Evolutionary conservation across 2,888 invertebrate genomes (phyloP).

Genomic region (Eupeodes luniger): DNA sequence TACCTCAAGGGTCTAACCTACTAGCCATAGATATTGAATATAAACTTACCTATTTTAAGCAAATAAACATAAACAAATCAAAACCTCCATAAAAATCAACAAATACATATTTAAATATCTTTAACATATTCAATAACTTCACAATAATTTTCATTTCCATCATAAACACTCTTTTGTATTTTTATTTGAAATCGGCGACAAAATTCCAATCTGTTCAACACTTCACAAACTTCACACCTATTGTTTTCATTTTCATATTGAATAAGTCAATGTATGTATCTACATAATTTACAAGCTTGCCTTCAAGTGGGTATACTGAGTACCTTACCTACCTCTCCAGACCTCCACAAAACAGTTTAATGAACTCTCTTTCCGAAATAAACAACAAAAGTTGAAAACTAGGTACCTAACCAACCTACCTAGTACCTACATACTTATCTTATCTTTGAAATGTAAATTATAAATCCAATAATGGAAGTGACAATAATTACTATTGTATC

Average conservation of each 20-base stretch:
- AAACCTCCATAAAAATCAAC: no score
- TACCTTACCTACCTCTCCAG: neutral
- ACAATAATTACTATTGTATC: conserved; percentile 3
- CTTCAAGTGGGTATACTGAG: neutral
- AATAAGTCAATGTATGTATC: neutral
- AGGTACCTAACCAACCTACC: neutral
- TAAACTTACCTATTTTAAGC: no score
- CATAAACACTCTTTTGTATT: neutral
- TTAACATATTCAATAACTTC: neutral
- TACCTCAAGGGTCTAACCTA: no score
- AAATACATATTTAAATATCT: no score
- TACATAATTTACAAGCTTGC: neutral
- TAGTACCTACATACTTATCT: neutral
- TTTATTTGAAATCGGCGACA: neutral
- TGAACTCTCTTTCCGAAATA: conserved; percentile 1
- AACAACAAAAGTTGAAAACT: neutral
- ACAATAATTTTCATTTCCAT: neutral
- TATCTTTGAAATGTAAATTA: conserved; percentile 34
- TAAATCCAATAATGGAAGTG: conserved; percentile 45
- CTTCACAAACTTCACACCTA: conserved; percentile 6
- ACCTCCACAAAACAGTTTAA: conserved; percentile 17
- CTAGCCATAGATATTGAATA: no score
- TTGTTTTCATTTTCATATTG: neutral
- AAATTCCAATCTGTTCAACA: neutral
- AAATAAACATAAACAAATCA: no score